phyloP scores from a whole-genome alignment of 2,113 vertebrate genomes.

The Noturus placidus region DNA sequence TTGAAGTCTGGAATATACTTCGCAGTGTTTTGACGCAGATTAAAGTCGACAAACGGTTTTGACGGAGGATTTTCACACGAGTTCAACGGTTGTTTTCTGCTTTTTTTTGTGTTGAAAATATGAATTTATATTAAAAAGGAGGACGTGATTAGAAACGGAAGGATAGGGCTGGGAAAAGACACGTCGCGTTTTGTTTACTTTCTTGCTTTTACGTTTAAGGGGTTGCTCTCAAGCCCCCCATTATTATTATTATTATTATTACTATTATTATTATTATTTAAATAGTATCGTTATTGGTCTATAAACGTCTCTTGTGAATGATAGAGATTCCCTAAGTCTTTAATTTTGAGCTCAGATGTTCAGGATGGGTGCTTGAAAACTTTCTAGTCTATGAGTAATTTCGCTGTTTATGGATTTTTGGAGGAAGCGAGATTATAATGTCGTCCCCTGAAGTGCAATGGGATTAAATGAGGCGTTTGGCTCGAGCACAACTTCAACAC shows the following conservation, averaged over 20 bases:
- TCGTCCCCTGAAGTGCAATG: slow-evolving; percentile 41
- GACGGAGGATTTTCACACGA: not conserved
- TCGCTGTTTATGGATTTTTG: slow-evolving; percentile 9
- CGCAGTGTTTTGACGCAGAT: slow-evolving; percentile 38
- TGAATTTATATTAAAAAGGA: too few species aligned
- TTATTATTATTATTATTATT: not conserved
- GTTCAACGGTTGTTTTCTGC: not conserved
- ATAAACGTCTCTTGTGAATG: not conserved
- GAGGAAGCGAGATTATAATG: slow-evolving; percentile 6
- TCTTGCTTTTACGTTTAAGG: not conserved
- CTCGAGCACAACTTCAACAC: slow-evolving; percentile 24
- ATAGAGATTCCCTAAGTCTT: not conserved
- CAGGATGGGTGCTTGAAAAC: not conserved
- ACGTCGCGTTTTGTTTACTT: slow-evolving; percentile 36
- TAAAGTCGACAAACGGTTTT: slow-evolving; percentile 4
- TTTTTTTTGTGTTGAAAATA: too few species aligned
- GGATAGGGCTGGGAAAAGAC: not conserved
- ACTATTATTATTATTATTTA: not conserved
- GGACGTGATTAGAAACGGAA: not conserved
- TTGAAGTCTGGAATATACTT: slow-evolving; percentile 44
- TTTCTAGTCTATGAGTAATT: not conserved
- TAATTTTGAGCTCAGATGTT: not conserved
- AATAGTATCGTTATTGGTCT: not conserved
- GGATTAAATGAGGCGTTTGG: slow-evolving; percentile 42
- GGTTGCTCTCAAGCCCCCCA: too few species aligned